Conservation (phyloP, 2,888 invertebrate species). For the Seladonia tumulorum region DNA sequence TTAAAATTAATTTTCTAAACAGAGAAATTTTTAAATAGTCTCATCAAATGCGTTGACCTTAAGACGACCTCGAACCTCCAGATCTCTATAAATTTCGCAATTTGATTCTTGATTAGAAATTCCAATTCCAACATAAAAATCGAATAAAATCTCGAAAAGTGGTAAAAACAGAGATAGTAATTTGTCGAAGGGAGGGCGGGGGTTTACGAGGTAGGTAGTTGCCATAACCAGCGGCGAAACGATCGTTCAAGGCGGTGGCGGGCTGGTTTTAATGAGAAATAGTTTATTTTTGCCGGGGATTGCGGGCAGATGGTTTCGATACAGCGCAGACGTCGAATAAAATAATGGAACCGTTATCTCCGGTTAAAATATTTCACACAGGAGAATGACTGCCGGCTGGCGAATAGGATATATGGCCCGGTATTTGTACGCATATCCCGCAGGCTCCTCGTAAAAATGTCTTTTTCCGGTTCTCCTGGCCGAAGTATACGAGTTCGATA, state of each 20-base stretch:
- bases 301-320: neutral
- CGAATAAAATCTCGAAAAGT: neutral
- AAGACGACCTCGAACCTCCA: neutral
- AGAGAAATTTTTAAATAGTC: too few relatives aligned
- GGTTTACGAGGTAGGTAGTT: neutral
- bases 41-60: neutral
- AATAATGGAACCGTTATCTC: slow-evolving; percentile 64
- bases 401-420: slow-evolving; percentile 54
- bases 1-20: neutral
- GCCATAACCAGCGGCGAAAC: neutral
- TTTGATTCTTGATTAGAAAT: neutral
- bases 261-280: slow-evolving; percentile 1
- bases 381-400: slow-evolving; percentile 55
- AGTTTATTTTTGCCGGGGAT: slow-evolving; percentile 3
- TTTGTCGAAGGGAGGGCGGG: neutral
- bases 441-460: slow-evolving; percentile 83
- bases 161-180: neutral
- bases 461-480: slow-evolving; percentile 75
- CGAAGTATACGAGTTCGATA: slow-evolving; percentile 69
- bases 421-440: slow-evolving; percentile 64
- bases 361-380: slow-evolving; percentile 63
- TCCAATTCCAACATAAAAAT: neutral
- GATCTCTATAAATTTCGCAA: too few relatives aligned
- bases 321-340: slow-evolving; percentile 39
- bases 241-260: neutral